phyloP scores from a whole-genome alignment of 2,113 vertebrate genomes.

The Scatophagus argus region DNA sequence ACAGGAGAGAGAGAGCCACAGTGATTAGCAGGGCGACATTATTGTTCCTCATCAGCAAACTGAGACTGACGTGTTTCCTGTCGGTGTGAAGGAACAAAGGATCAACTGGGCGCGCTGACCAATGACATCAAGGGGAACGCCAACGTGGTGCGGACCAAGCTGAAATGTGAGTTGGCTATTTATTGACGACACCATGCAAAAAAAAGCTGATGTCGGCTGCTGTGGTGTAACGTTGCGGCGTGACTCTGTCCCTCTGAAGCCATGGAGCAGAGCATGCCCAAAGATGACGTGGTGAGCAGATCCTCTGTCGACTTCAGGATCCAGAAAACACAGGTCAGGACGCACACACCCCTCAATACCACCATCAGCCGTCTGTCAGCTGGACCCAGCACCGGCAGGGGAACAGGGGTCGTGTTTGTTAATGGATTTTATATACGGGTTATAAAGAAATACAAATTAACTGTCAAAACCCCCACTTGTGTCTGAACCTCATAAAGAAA shows the following conservation, averaged over 20 bases:
- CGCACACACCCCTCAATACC: no score
- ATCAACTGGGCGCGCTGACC: conserved; percentile 91
- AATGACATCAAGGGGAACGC: conserved; percentile 93
- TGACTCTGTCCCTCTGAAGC: conserved; percentile 75
- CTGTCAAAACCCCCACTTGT: no score
- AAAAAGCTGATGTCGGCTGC: no score
- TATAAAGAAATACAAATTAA: no score
- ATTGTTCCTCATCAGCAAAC: conserved; percentile 30
- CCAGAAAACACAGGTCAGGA: conserved; percentile 93
- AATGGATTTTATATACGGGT: no score
- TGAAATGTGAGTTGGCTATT: conserved; percentile 85
- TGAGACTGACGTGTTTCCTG: conserved; percentile 14
- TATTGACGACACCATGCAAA: background rate
- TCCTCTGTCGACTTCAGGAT: conserved; percentile 91
- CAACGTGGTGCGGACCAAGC: conserved; percentile 88
- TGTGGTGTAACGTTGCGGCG: background rate
- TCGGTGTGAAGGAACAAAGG: conserved; percentile 88
- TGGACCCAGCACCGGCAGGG: background rate
- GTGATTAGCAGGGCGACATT: conserved; percentile 18
- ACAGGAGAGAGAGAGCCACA: conserved; percentile 11
- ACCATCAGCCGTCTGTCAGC: background rate
- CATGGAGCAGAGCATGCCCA: conserved; percentile 89
- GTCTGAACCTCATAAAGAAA: background rate
- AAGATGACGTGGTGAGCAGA: conserved; percentile 84
- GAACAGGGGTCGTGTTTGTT: background rate